Percentiles rank a stretch among this genome's conserved stretches.
Conservation (phyloP, 2,113 vertebrate species). For the Gavialis gangeticus region DNA sequence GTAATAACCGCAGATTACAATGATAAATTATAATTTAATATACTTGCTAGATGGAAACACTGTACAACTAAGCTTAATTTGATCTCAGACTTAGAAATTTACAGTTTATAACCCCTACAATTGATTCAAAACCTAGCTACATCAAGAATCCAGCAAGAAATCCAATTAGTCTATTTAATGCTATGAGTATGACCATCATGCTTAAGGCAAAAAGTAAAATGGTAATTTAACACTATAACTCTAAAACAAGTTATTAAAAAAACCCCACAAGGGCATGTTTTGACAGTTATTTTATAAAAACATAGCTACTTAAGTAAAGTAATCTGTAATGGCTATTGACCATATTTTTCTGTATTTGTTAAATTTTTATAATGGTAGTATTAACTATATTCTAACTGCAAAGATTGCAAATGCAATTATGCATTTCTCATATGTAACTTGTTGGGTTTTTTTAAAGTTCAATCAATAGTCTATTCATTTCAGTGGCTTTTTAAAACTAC, state of each 20-base stretch:
- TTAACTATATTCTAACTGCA: not conserved
- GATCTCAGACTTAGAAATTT: not conserved
- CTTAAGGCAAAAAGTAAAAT: too few species aligned
- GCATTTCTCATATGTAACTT: not conserved
- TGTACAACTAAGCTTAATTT: not conserved
- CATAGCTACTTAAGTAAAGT: not conserved
- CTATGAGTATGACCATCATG: not conserved
- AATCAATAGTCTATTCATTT: conserved; percentile 43
- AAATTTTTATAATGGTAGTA: not conserved
- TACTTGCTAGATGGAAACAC: not conserved
- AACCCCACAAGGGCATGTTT: not conserved
- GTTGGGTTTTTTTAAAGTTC: not conserved
- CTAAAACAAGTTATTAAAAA: not conserved
- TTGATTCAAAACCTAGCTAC: not conserved
- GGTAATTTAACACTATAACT: not conserved
- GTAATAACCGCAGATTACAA: not conserved
- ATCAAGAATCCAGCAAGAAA: not conserved
- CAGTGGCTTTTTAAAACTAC: not conserved
- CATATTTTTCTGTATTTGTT: not conserved
- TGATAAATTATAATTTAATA: not conserved
- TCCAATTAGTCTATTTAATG: not conserved
- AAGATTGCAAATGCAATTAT: not conserved
- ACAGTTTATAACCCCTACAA: not conserved
- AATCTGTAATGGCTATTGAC: not conserved
- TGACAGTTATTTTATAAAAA: too few species aligned